phyloP scores from a whole-genome alignment of 2,113 vertebrate species.

The Poeciliopsis occidentalis region DNA sequence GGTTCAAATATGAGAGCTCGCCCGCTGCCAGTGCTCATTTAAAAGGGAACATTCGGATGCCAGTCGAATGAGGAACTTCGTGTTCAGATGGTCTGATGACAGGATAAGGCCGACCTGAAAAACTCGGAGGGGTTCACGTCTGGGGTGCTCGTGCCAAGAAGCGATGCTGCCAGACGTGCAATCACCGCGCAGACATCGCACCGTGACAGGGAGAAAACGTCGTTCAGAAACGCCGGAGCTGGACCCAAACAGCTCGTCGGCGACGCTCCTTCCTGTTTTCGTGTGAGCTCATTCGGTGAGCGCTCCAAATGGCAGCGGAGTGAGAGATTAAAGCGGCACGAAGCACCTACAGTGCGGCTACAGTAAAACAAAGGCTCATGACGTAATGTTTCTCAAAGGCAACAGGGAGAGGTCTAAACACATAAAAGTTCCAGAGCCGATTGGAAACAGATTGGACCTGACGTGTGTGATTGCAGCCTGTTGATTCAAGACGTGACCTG shows the following conservation, averaged over 20 bases:
- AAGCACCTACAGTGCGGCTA: constrained; percentile 57
- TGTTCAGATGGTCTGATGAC: constrained; percentile 63
- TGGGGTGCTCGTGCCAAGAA: constrained; percentile 57
- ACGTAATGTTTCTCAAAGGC: constrained; percentile 74
- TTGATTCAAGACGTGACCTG: constrained; percentile 64
- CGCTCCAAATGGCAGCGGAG: constrained; percentile 52
- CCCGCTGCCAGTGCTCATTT: constrained; percentile 50
- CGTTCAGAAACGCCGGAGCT: constrained; percentile 9
- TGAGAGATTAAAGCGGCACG: constrained; percentile 55
- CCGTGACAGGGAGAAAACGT: constrained; percentile 7
- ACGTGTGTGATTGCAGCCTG: constrained; percentile 69
- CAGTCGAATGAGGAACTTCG: constrained; percentile 61
- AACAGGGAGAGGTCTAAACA: constrained; percentile 68
- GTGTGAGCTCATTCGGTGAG: constrained; percentile 58
- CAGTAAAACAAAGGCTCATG: constrained; percentile 65
- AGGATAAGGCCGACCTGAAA: constrained; percentile 61
- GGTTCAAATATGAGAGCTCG: constrained; percentile 61
- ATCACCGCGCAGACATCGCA: constrained; percentile 41
- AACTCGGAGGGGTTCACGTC: constrained; percentile 57
- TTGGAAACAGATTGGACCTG: constrained; percentile 77
- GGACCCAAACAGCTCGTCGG: constrained; percentile 12
- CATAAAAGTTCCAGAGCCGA: constrained; percentile 64
- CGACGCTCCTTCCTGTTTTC: constrained; percentile 38
- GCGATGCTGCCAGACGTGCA: constrained; percentile 60
- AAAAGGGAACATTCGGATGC: constrained; percentile 46